Base-by-base conservation (phyloP, 2,888 invertebrate genomes). In the Muscina levida region DNA sequence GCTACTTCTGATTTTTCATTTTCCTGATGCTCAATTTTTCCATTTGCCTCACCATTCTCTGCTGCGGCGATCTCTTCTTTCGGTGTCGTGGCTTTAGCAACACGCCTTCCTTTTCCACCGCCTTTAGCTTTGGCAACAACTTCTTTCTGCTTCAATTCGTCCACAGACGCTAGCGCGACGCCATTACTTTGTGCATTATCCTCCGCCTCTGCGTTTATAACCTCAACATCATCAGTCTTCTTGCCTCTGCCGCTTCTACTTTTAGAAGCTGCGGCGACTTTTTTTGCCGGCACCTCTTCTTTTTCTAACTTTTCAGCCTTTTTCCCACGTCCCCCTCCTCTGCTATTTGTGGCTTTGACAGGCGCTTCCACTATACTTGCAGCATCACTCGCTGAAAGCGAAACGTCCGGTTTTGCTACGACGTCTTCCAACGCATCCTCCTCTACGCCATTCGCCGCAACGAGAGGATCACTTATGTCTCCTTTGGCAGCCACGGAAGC, bases 161-260 rank as follows among this genome's bases (percentile, higher is more conserved):
- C 72, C 17, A 19, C 37, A 26, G 17, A 62, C 57, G 26, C 44
- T 73, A 44, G 57, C 39, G 44, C 31, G 17, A 26, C 59, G 31
- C 24, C 31, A 31, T 46, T 59, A 15, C 17, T 57, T 71, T 59
- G 31, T 5, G 31, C 66, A 37, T 73, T 73, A 57, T 77, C 53
- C 8, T 62, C 62, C 11, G 39, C 37, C 39, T 62, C 62, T 42
- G 39, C 42, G 42, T 8, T 37, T 74, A 71, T 82, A 73, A 72
- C 82, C 67, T 76, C 77, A 24, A 46, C 70, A 77, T 68, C 77
- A 72, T 72, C 81, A 53, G 44, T 53, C 37, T 79, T 83, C 31
- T 79, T 81, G 51, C 75, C 80, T 31, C 75, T 59, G 42, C 71
- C 77, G n/a, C 53, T 75, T 3, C 31, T 8, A 3, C 8, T 31